Percentiles rank a stretch among this genome's conserved stretches.
Evolutionary conservation across 1,140 invertebrate genomes (phyloP).

Genomic region (Zaprionus camerounensis): DNA sequence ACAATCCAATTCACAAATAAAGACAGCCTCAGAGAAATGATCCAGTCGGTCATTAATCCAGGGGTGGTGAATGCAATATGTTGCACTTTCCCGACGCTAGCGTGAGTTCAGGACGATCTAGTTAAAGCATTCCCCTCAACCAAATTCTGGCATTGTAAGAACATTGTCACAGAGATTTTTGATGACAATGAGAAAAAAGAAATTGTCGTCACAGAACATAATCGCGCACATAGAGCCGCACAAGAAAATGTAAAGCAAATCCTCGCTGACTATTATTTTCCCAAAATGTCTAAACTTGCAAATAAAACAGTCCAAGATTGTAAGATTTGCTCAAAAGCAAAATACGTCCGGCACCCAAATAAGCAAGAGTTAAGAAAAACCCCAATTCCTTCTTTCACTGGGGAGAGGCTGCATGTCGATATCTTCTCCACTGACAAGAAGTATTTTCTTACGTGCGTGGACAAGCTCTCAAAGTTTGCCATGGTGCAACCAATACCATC

Average conservation of each 20-base stretch:
- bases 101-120: background rate
- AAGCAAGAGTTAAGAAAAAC: background rate
- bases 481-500: background rate
- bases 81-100: slow-evolving; percentile 1
- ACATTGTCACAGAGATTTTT: background rate
- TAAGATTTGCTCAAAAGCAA: background rate
- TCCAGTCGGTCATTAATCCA: background rate
- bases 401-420: background rate
- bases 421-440: slow-evolving; percentile 16
- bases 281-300: background rate
- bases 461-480: slow-evolving; percentile 22
- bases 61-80: slow-evolving; percentile 9
- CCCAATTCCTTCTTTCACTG: slow-evolving; percentile 1
- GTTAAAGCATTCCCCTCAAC: slow-evolving; percentile 14
- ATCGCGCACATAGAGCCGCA: slow-evolving; percentile 6
- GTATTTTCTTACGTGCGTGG: background rate
- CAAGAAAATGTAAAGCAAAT: slow-evolving; percentile 16
- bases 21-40: background rate
- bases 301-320: slow-evolving; percentile 7
- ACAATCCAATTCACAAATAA: background rate
- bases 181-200: background rate
- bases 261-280: slow-evolving; percentile 10
- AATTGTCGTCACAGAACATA: background rate
- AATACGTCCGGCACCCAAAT: background rate
- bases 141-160: slow-evolving; percentile 1